phyloP scores from a whole-genome alignment of 2,888 invertebrate genomes.

The Diachrysia chrysitis region DNA sequence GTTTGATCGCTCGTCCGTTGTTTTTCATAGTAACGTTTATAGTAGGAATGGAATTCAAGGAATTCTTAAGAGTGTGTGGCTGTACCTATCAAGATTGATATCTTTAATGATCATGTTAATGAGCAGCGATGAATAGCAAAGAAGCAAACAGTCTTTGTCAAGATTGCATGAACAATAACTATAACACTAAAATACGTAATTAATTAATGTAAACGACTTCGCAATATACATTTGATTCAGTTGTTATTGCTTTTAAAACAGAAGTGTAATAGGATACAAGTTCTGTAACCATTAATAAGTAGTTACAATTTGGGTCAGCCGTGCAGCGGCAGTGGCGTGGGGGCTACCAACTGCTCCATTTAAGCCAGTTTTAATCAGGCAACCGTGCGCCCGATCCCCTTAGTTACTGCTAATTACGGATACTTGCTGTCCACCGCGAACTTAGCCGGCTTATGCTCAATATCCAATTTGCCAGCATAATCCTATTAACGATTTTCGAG shows the following conservation, averaged over 20 bases:
- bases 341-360: slow-evolving; percentile 57
- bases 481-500: slow-evolving; percentile 83
- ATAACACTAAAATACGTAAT: slow-evolving; percentile 48
- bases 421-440: slow-evolving; percentile 83
- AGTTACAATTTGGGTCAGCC: slow-evolving; percentile 67
- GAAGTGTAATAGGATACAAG: slow-evolving; percentile 36
- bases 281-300: slow-evolving; percentile 56
- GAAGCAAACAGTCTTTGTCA: slow-evolving; percentile 33
- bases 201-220: slow-evolving; percentile 45
- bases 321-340: slow-evolving; percentile 47
- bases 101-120: neutral
- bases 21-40: slow-evolving; percentile 3
- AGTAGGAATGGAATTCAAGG: no score
- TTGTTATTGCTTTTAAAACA: slow-evolving; percentile 54
- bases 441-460: slow-evolving; percentile 81
- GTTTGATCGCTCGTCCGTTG: no score
- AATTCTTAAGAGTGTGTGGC: no score
- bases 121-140: neutral
- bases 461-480: slow-evolving; percentile 84
- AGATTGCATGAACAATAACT: slow-evolving; percentile 41
- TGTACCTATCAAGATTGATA: neutral
- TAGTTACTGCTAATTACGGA: slow-evolving; percentile 86
- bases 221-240: slow-evolving; percentile 40
- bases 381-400: slow-evolving; percentile 72
- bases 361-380: slow-evolving; percentile 81